Conservation (phyloP, 2,113 vertebrate genomes). For the Chionodraco myersi region DNA sequence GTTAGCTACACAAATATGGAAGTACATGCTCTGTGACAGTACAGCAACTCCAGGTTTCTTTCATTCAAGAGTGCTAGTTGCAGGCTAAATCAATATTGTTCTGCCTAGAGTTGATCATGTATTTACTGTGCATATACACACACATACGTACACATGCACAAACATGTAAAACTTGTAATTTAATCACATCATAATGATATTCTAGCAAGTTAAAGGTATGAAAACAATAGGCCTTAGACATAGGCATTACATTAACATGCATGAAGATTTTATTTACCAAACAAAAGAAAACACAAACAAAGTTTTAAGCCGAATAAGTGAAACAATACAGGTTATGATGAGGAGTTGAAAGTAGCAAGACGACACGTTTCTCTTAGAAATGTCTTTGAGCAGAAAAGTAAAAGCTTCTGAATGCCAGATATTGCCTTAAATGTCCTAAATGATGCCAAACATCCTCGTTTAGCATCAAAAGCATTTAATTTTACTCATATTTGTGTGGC, state of each 20-base stretch:
- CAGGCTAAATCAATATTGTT: not conserved
- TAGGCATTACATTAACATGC: not conserved
- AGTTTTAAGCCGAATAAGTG: not conserved
- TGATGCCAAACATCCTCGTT: not conserved
- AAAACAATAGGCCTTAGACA: not conserved
- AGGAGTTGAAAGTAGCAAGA: not conserved
- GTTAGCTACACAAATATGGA: conserved; percentile 13
- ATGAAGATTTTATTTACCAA: not conserved
- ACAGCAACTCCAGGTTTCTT: not conserved
- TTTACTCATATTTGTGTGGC: conserved; percentile 13
- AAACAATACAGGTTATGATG: not conserved
- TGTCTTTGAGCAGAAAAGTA: not conserved
- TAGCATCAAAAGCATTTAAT: not conserved
- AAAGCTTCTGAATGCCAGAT: not conserved
- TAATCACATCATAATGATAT: not conserved
- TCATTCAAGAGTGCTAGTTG: not conserved
- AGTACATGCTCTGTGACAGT: not conserved
- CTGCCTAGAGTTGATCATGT: not conserved
- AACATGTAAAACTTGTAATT: not conserved
- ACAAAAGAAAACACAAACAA: not conserved
- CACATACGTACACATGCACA: not conserved
- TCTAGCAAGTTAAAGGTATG: not conserved
- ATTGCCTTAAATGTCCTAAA: not conserved
- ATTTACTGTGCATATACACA: not conserved
- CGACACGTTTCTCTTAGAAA: not conserved